Evolutionary conservation across 2,888 invertebrate species (phyloP).

Genomic region (Orthonychiurus folsomi): DNA sequence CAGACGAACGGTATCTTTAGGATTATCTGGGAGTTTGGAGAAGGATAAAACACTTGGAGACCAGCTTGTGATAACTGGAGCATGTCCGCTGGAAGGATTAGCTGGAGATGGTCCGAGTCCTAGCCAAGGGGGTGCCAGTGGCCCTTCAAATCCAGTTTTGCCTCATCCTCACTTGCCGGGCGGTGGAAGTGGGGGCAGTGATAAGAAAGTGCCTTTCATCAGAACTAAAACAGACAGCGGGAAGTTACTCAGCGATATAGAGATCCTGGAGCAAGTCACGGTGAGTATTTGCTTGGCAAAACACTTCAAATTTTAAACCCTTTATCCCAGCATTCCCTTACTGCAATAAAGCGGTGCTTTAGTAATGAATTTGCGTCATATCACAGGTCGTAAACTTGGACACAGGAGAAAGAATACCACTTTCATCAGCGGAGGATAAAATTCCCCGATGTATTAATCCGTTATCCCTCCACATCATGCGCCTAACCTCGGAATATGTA

Average conservation of each 20-base stretch:
- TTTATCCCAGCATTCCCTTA: no score
- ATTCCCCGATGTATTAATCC: constrained; percentile 87
- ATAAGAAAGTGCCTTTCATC: constrained; percentile 44
- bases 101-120: not conserved
- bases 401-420: constrained; percentile 80
- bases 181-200: not conserved
- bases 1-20: constrained; percentile 44
- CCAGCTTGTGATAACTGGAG: not conserved
- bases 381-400: constrained; percentile 50
- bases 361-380: not conserved
- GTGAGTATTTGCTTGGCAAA: constrained; percentile 26
- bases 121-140: constrained; percentile 22
- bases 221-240: constrained; percentile 78
- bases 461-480: constrained; percentile 85
- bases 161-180: not conserved
- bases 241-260: constrained; percentile 45
- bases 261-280: constrained; percentile 80
- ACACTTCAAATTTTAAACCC: no score
- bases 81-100: not conserved
- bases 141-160: constrained; percentile 4
- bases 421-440: constrained; percentile 89
- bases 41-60: not conserved
- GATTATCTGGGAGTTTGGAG: constrained; percentile 26
- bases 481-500: constrained; percentile 82
- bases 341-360: no score